Conservation (phyloP, 2,797 vertebrate species). For the Brotula barbata region DNA sequence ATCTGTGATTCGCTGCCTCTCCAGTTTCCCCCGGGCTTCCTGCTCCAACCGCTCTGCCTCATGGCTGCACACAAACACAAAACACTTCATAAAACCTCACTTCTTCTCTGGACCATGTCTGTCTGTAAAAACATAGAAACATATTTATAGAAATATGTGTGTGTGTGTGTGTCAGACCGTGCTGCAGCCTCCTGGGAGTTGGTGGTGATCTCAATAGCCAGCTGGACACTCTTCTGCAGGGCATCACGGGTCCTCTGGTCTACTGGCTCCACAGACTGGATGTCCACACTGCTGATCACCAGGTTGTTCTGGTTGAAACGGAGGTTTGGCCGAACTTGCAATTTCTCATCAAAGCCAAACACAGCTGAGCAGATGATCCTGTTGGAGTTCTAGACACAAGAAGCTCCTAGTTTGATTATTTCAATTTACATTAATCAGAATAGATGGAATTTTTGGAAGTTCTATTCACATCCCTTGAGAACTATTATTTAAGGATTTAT, state of each 20-base stretch:
- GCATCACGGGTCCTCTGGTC: constrained; percentile 90
- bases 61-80: constrained; percentile 71
- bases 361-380: constrained; percentile 88
- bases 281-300: constrained; percentile 90
- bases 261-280: constrained; percentile 91
- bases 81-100: not conserved
- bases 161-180: constrained; percentile 66
- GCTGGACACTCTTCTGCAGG: constrained; percentile 91
- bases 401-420: too few relatives aligned
- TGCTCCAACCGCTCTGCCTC: constrained; percentile 91
- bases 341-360: constrained; percentile 86
- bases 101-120: too few relatives aligned
- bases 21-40: constrained; percentile 87
- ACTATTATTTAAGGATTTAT: too few relatives aligned
- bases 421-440: too few relatives aligned
- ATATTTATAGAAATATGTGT: too few relatives aligned
- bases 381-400: constrained; percentile 81
- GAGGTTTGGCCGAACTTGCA: constrained; percentile 74
- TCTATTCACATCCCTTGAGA: too few relatives aligned
- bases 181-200: constrained; percentile 92
- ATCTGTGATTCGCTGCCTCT: constrained; percentile 89
- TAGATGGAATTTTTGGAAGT: too few relatives aligned
- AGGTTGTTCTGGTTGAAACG: constrained; percentile 85
- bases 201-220: constrained; percentile 94
- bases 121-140: too few relatives aligned